phyloP scores from a whole-genome alignment of 2,113 vertebrate genomes.

The Connochaetes taurinus region DNA sequence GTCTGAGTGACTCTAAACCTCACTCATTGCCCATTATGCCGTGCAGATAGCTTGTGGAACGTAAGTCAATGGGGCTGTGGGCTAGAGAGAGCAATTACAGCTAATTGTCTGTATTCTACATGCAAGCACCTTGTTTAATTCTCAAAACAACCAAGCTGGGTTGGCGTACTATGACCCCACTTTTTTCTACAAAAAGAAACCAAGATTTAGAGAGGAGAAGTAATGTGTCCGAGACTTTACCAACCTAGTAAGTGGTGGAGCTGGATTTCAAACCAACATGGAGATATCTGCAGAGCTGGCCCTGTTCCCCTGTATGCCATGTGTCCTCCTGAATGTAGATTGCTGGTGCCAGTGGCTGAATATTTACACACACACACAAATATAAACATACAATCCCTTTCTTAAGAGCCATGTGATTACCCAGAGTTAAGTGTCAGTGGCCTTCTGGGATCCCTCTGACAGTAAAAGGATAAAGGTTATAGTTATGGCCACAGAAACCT shows the following conservation, averaged over 20 bases:
- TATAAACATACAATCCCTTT: not conserved
- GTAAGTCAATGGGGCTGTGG: not conserved
- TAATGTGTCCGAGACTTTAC: not conserved
- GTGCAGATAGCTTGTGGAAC: not conserved
- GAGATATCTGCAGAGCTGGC: not conserved
- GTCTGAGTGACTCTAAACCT: not conserved
- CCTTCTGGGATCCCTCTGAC: conserved; percentile 27
- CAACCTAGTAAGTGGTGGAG: not conserved
- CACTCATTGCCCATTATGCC: not conserved
- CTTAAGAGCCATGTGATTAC: not conserved
- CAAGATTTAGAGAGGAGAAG: not conserved
- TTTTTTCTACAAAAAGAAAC: conserved; percentile 44
- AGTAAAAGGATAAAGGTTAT: conserved; percentile 30
- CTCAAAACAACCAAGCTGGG: not conserved
- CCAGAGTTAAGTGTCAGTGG: conserved; percentile 13
- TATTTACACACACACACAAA: not conserved
- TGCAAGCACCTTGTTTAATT: not conserved
- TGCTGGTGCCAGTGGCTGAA: not conserved
- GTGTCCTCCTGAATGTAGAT: not conserved
- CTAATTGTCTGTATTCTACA: not conserved
- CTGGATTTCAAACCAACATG: not conserved
- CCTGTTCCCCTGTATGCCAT: not conserved
- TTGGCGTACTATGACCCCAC: not conserved
- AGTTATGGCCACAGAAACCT: conserved; percentile 42
- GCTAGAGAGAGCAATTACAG: not conserved